Percentiles rank a stretch among this genome's conserved stretches.
Conservation (phyloP, 2,797 vertebrate species). For the Spinus olivaceus region DNA sequence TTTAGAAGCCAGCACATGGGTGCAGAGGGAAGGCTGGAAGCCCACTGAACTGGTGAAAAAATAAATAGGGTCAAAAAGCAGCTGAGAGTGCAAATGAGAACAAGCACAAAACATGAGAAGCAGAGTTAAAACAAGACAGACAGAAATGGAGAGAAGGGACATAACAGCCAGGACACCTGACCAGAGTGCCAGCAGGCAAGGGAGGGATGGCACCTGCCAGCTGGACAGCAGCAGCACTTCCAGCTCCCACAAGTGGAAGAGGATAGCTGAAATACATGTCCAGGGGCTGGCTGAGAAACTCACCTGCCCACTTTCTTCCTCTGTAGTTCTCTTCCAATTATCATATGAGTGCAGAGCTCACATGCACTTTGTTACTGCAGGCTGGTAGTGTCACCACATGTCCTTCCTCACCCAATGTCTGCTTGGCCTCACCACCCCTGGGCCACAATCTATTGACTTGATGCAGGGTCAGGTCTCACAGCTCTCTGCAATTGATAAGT, state of each 20-base stretch:
- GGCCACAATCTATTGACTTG: not conserved
- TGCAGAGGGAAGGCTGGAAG: not conserved
- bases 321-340: not conserved
- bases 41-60: not conserved
- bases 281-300: not conserved
- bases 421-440: not conserved
- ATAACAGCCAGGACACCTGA: not conserved
- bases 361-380: not conserved
- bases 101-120: not conserved
- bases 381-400: not conserved
- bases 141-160: not conserved
- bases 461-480: not conserved
- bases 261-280: not conserved
- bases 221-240: not conserved
- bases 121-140: not conserved
- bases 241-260: not conserved
- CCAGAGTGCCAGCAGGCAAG: not conserved
- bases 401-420: not conserved
- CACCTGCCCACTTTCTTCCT: not conserved
- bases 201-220: not conserved
- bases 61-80: not conserved
- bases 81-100: not conserved
- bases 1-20: not conserved
- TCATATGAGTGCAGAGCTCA: not conserved
- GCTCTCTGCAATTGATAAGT: not conserved